These are phyloP conservation scores for Danio kyathit DNA, from an alignment of 2,797 vertebrate species.

Conservation along the genomic window DNA sequence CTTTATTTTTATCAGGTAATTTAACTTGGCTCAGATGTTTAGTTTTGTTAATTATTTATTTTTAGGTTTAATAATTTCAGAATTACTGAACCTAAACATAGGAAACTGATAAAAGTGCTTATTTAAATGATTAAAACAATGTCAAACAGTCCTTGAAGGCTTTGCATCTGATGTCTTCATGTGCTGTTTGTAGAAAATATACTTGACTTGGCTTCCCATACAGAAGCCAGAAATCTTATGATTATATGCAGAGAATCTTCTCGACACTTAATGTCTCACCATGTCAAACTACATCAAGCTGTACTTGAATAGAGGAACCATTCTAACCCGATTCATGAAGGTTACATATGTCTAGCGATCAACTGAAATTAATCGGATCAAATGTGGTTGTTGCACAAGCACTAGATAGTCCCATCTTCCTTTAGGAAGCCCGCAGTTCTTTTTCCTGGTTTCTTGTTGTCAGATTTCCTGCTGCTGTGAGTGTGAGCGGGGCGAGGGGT, in stretches of 20 bases:
- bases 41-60: too few species aligned
- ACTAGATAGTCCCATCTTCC: not conserved
- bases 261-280: not conserved
- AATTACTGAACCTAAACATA: too few species aligned
- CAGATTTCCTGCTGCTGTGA: constrained; percentile 70
- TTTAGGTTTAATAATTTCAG: too few species aligned
- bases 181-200: not conserved
- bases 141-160: too few species aligned
- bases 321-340: not conserved
- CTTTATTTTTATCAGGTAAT: too few species aligned
- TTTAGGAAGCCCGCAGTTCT: constrained; percentile 22
- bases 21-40: too few species aligned
- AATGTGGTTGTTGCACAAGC: constrained; percentile 14
- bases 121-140: too few species aligned
- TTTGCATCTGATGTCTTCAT: too few species aligned
- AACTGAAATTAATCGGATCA: not conserved
- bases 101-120: too few species aligned
- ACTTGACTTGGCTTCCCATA: not conserved
- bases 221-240: not conserved
- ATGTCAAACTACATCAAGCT: not conserved
- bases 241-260: not conserved
- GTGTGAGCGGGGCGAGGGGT: constrained; percentile 61
- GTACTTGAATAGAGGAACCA: not conserved
- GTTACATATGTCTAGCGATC: not conserved
- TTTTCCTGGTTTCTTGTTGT: constrained; percentile 40